A percentile compares a stretch with the other conserved stretches of the same genome.
These are phyloP conservation scores for Lysandra coridon DNA, from an alignment of 2,888 invertebrate genomes.

Conservation along the genomic window DNA sequence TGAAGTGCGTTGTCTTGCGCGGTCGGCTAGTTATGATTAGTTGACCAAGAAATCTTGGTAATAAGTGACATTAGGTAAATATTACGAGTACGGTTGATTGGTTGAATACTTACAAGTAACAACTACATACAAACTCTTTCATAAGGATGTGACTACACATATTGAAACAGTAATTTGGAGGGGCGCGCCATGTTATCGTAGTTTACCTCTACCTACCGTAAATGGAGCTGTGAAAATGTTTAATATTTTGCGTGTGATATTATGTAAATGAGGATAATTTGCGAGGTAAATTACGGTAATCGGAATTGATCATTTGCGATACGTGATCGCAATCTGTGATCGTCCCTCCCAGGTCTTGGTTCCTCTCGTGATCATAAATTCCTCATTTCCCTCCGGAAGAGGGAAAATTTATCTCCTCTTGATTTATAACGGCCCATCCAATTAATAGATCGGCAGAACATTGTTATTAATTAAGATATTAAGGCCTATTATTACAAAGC, in stretches of 20 bases:
- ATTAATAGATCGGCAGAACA: slow-evolving; percentile 50
- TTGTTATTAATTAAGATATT: slow-evolving; percentile 5
- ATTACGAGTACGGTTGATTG: too few species aligned
- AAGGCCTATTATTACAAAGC: background rate
- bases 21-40: too few species aligned
- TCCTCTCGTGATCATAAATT: slow-evolving; percentile 20
- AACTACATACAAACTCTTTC: too few species aligned
- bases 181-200: too few species aligned
- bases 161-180: too few species aligned
- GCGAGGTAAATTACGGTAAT: slow-evolving; percentile 19
- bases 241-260: background rate
- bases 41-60: too few species aligned
- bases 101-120: too few species aligned
- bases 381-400: slow-evolving; percentile 7
- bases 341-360: background rate
- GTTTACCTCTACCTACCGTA: too few species aligned
- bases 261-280: slow-evolving; percentile 23
- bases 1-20: too few species aligned
- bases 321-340: slow-evolving; percentile 19
- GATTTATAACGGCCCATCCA: slow-evolving; percentile 54
- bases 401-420: slow-evolving; percentile 63
- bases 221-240: background rate
- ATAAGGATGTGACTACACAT: too few species aligned
- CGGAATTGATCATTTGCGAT: slow-evolving; percentile 24
- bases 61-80: too few species aligned